Percentiles rank a stretch among this genome's conserved stretches.
phyloP scores from a whole-genome alignment of 2,888 invertebrate species.

The Lampropteryx suffumata region DNA sequence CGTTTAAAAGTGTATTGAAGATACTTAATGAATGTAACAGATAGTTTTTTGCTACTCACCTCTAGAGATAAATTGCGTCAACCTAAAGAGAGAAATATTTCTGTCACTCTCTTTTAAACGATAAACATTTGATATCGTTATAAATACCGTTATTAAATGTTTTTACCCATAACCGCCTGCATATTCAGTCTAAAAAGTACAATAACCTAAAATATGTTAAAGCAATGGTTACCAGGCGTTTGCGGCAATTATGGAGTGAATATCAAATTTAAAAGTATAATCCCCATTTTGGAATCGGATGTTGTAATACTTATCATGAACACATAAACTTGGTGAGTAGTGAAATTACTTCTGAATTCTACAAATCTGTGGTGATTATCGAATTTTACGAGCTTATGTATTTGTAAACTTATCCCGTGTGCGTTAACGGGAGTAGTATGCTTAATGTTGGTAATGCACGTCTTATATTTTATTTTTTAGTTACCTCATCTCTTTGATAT shows the following conservation, averaged over 20 bases:
- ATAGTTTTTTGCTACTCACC: conserved; percentile 22
- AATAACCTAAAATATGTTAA: conserved; percentile 10
- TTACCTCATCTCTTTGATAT: not conserved
- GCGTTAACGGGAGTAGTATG: conserved; percentile 47
- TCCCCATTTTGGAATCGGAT: too few species aligned
- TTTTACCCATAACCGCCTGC: too few species aligned
- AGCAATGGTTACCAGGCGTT: not conserved
- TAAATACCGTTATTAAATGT: too few species aligned
- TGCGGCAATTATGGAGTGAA: not conserved
- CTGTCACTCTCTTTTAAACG: not conserved
- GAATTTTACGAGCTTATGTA: conserved; percentile 78
- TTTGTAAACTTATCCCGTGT: conserved; percentile 70
- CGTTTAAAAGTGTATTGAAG: conserved; percentile 66
- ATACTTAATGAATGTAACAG: conserved; percentile 55
- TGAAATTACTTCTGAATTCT: conserved; percentile 38
- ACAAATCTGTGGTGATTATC: conserved; percentile 79
- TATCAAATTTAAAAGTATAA: too few species aligned
- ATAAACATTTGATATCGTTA: too few species aligned
- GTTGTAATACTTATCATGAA: not conserved
- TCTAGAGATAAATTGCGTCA: not conserved
- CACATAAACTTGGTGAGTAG: conserved; percentile 13
- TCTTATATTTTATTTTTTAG: conserved; percentile 31
- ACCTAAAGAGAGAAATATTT: too few species aligned
- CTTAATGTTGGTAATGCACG: conserved; percentile 60
- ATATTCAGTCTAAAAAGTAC: not conserved